phyloP scores from a whole-genome alignment of 2,888 invertebrate genomes.

The Phaonia tiefii region DNA sequence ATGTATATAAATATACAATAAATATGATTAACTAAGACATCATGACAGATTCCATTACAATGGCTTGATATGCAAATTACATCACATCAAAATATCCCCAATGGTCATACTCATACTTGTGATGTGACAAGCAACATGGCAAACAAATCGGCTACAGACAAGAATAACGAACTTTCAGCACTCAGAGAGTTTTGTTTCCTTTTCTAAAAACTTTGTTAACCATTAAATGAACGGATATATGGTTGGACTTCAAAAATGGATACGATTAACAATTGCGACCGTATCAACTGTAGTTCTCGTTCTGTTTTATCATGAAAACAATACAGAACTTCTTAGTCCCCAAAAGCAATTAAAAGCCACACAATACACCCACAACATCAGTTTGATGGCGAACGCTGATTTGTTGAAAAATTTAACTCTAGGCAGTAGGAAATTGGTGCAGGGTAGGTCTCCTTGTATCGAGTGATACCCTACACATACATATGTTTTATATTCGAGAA shows the following conservation, averaged over 20 bases:
- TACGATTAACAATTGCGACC: constrained; percentile 34
- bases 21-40: constrained; percentile 47
- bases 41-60: constrained; percentile 48
- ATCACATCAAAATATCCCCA: constrained; percentile 31
- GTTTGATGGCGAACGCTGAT: constrained; percentile 12
- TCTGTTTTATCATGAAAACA: not conserved
- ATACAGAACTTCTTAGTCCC: constrained; percentile 9
- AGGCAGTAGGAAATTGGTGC: not conserved
- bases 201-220: constrained; percentile 15
- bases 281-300: constrained; percentile 26
- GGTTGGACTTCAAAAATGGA: constrained; percentile 34
- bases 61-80: constrained; percentile 60
- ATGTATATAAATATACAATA: constrained; percentile 36
- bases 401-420: not conserved
- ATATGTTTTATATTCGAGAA: too few relatives aligned
- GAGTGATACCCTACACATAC: not conserved
- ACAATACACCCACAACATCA: constrained; percentile 54
- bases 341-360: constrained; percentile 57
- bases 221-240: constrained; percentile 57
- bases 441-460: not conserved
- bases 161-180: not conserved
- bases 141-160: not conserved
- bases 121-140: constrained; percentile 26
- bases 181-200: constrained; percentile 4
- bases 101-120: constrained; percentile 28